Conservation (phyloP, 2,113 vertebrate species). For the Toxotes chatareus region DNA sequence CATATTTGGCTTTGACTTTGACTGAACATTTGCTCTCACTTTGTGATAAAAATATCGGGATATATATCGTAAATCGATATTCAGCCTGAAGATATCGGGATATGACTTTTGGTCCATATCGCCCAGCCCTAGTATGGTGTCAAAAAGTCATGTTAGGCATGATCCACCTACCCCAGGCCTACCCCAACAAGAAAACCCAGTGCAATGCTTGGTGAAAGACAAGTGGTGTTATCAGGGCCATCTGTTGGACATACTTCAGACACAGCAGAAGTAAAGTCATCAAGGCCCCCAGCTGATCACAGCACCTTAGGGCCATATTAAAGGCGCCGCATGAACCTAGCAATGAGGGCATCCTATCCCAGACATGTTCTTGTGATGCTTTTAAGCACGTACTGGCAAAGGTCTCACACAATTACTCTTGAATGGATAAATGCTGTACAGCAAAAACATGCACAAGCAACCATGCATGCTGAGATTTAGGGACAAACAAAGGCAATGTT, state of each 20-base stretch:
- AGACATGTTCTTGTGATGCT: conserved; percentile 54
- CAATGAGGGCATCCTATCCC: conserved; percentile 11
- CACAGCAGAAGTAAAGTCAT: conserved; percentile 59
- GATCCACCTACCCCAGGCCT: conserved; percentile 49
- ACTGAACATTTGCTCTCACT: too few relatives aligned
- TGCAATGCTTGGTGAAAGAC: conserved; percentile 50
- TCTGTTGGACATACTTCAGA: conserved; percentile 72
- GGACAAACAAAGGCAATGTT: conserved; percentile 35
- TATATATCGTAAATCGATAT: too few relatives aligned
- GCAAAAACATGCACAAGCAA: conserved; percentile 33
- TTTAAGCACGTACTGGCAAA: conserved; percentile 44
- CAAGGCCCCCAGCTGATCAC: conserved; percentile 64
- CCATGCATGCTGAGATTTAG: conserved; percentile 36
- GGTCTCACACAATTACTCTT: conserved; percentile 27
- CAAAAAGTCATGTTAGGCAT: conserved; percentile 45
- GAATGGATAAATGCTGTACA: conserved; percentile 34
- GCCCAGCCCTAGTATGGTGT: too few relatives aligned
- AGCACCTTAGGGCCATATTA: conserved; percentile 54
- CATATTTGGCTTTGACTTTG: too few relatives aligned
- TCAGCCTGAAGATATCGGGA: too few relatives aligned
- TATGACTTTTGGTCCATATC: too few relatives aligned
- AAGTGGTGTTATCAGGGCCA: conserved; percentile 62
- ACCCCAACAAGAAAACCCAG: conserved; percentile 28
- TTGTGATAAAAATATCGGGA: too few relatives aligned
- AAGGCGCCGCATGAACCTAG: conserved; percentile 58